These are phyloP conservation scores for Myopa tessellatipennis DNA, from an alignment of 2,888 invertebrate species.

Conservation along the genomic window DNA sequence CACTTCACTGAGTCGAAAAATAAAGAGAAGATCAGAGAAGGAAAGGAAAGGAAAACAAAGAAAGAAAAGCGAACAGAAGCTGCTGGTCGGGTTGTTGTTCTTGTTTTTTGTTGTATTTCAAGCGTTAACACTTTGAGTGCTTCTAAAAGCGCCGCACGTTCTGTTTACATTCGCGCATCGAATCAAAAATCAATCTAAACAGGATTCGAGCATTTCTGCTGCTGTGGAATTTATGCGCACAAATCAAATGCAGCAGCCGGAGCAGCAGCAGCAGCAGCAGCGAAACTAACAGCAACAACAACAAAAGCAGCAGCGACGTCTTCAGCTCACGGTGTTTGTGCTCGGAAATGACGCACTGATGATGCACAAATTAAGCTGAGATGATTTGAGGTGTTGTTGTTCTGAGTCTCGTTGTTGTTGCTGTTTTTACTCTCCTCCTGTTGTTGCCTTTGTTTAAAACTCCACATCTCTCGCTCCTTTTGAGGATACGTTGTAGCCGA, in stretches of 20 bases:
- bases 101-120: neutral
- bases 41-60: neutral
- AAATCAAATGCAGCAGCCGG: constrained; percentile 16
- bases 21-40: neutral
- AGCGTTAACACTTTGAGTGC: constrained; percentile 11
- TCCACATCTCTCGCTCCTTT: neutral
- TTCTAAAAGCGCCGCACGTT: constrained; percentile 1
- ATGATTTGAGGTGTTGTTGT: neutral
- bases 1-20: neutral
- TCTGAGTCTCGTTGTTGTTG: no score
- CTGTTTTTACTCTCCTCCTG: neutral
- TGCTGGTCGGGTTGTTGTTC: neutral
- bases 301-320: constrained; percentile 29
- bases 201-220: constrained; percentile 15
- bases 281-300: constrained; percentile 20
- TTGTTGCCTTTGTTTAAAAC: neutral
- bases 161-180: constrained; percentile 17
- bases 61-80: neutral
- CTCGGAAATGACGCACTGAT: constrained; percentile 12
- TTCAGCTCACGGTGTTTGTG: constrained; percentile 8
- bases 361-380: constrained; percentile 23
- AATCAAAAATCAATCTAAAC: constrained; percentile 34
- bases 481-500: neutral
- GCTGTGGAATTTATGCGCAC: constrained; percentile 23
- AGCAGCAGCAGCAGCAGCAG: constrained; percentile 20